Evolutionary conservation across 2,113 vertebrate genomes (phyloP).

Genomic region (Ornithorhynchus anatinus): DNA sequence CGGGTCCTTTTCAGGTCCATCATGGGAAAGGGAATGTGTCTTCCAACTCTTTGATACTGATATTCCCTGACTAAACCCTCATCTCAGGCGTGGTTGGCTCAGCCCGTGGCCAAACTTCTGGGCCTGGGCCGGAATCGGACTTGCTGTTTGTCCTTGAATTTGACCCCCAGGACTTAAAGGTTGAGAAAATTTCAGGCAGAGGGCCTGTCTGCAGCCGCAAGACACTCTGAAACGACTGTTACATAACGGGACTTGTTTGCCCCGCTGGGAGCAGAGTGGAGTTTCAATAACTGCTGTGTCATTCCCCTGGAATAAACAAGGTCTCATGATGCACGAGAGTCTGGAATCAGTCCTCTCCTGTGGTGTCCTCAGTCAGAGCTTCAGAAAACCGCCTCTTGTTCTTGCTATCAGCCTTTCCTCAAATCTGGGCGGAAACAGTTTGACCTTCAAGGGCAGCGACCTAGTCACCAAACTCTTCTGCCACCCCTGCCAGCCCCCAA

Average conservation of each 20-base stretch:
- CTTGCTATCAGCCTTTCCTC: neutral
- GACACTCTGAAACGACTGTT: slow-evolving; percentile 26
- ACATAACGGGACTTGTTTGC: slow-evolving; percentile 45
- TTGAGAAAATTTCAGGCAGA: neutral
- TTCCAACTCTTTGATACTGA: no score
- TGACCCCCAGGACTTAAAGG: neutral
- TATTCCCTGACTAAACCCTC: neutral
- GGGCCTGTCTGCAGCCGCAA: slow-evolving; percentile 4
- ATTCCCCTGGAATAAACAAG: slow-evolving; percentile 17
- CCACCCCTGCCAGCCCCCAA: no score
- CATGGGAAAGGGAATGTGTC: no score
- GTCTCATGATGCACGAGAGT: slow-evolving; percentile 25
- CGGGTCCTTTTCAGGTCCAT: no score
- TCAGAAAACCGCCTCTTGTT: neutral
- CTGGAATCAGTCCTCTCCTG: neutral
- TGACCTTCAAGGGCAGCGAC: no score
- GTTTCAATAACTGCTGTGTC: slow-evolving; percentile 45
- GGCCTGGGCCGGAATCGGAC: neutral
- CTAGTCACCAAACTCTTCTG: no score
- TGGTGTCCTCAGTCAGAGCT: neutral
- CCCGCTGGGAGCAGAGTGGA: slow-evolving; percentile 5
- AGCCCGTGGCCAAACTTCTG: neutral
- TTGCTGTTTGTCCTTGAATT: neutral
- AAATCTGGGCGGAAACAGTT: no score
- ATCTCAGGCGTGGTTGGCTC: neutral